phyloP scores from a whole-genome alignment of 2,797 vertebrate genomes.

The Phoxinus dragarum region DNA sequence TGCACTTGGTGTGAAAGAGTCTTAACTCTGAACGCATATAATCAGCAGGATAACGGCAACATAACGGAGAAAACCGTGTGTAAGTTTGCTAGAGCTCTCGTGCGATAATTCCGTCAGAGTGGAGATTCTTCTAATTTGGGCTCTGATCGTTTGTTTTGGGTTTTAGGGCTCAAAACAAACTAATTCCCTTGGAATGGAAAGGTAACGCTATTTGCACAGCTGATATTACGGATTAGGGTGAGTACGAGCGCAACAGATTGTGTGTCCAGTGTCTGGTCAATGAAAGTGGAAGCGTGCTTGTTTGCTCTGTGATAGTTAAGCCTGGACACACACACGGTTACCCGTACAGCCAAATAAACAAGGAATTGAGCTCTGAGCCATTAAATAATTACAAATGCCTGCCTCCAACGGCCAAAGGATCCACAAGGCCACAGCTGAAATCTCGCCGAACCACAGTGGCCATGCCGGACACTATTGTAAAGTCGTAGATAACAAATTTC shows the following conservation, averaged over 20 bases:
- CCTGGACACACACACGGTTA: slow-evolving; percentile 62
- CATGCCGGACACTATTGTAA: neutral
- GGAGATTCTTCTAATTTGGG: slow-evolving; percentile 52
- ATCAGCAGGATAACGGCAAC: slow-evolving; percentile 5
- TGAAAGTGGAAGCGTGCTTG: slow-evolving; percentile 26
- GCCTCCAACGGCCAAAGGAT: slow-evolving; percentile 27
- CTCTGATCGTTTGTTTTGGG: slow-evolving; percentile 58
- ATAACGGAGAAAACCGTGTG: neutral
- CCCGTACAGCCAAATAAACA: slow-evolving; percentile 72
- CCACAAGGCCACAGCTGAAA: slow-evolving; percentile 18
- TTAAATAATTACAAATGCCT: slow-evolving; percentile 74
- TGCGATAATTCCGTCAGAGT: slow-evolving; percentile 21
- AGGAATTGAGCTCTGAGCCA: slow-evolving; percentile 67
- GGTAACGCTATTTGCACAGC: slow-evolving; percentile 72
- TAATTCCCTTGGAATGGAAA: slow-evolving; percentile 61
- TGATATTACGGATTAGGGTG: slow-evolving; percentile 66
- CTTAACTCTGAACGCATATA: slow-evolving; percentile 12
- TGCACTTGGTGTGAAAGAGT: neutral
- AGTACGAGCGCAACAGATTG: slow-evolving; percentile 65
- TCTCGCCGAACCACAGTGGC: neutral
- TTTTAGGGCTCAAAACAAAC: slow-evolving; percentile 62
- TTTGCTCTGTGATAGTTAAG: slow-evolving; percentile 65
- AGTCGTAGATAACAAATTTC: slow-evolving; percentile 40
- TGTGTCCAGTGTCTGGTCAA: slow-evolving; percentile 58
- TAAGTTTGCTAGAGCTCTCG: neutral